A percentile compares a stretch with the other conserved stretches of the same genome.
These are phyloP conservation scores for Nothoprocta pentlandii DNA, from an alignment of 2,113 vertebrate genomes.

Conservation along the genomic window DNA sequence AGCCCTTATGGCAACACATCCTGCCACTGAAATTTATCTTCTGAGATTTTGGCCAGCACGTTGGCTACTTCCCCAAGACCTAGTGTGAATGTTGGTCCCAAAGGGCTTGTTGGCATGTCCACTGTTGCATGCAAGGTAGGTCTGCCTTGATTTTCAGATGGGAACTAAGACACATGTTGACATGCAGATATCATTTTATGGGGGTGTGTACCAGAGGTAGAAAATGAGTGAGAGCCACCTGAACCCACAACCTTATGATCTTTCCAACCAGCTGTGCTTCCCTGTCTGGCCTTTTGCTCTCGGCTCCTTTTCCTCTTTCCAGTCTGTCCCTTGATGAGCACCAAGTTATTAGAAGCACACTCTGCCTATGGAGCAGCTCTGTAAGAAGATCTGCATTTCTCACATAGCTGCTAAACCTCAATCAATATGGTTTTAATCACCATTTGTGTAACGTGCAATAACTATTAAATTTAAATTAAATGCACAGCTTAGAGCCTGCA, in stretches of 20 bases:
- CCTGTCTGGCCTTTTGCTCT: background rate
- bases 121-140: fast-evolving
- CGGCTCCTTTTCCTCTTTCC: background rate
- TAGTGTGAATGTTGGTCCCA: background rate
- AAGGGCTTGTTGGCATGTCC: background rate
- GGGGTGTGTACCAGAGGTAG: fast-evolving
- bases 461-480: constrained; percentile 22
- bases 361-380: background rate
- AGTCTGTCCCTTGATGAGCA: background rate
- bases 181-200: fast-evolving
- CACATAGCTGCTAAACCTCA: constrained; percentile 33
- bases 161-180: fast-evolving
- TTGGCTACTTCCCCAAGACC: background rate
- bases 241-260: fast-evolving
- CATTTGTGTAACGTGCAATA: constrained; percentile 22
- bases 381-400: constrained; percentile 27
- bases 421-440: constrained; percentile 30
- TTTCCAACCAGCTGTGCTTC: background rate
- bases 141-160: background rate
- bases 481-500: background rate
- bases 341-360: background rate
- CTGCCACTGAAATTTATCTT: background rate
- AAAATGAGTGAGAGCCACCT: background rate
- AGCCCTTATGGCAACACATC: background rate
- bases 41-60: background rate